Percentiles rank a stretch among this genome's conserved stretches.
phyloP scores from a whole-genome alignment of 2,888 invertebrate genomes.

The Brassicogethes aeneus region DNA sequence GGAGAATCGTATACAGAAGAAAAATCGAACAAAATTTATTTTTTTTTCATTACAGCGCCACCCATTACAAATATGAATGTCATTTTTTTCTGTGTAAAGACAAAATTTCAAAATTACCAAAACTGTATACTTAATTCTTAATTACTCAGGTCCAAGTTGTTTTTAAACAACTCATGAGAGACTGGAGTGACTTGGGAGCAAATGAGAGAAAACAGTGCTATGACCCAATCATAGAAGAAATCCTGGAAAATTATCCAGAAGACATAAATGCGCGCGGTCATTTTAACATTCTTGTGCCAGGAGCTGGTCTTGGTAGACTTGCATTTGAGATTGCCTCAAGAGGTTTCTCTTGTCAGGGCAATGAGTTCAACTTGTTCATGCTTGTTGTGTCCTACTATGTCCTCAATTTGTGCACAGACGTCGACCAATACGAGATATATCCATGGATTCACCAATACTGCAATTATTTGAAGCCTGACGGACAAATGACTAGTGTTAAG shows the following conservation, averaged over 20 bases:
- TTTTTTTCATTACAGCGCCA: too few species aligned
- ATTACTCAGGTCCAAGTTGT: constrained; percentile 93
- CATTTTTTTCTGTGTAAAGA: too few species aligned
- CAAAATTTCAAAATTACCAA: too few species aligned
- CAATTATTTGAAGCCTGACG: constrained; percentile 73
- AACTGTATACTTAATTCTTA: too few species aligned
- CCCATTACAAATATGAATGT: too few species aligned
- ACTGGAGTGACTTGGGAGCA: constrained; percentile 85
- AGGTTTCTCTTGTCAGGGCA: constrained; percentile 92
- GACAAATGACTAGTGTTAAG: constrained; percentile 65
- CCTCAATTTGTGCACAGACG: constrained; percentile 69
- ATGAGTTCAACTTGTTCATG: constrained; percentile 98
- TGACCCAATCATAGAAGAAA: constrained; percentile 78
- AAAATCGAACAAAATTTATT: too few species aligned
- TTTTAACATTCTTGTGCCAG: constrained; percentile 82
- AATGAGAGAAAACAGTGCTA: constrained; percentile 82
- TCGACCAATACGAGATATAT: constrained; percentile 72
- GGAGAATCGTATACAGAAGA: too few species aligned
- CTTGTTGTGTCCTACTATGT: constrained; percentile 93
- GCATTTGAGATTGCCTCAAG: constrained; percentile 87
- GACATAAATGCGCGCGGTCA: constrained; percentile 47
- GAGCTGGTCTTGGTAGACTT: constrained; percentile 90
- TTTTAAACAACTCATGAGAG: constrained; percentile 91
- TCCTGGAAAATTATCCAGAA: constrained; percentile 61
- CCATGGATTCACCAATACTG: constrained; percentile 95